Evolutionary conservation across 1,140 invertebrate species (phyloP).

Genomic region (Zophobas morio): DNA sequence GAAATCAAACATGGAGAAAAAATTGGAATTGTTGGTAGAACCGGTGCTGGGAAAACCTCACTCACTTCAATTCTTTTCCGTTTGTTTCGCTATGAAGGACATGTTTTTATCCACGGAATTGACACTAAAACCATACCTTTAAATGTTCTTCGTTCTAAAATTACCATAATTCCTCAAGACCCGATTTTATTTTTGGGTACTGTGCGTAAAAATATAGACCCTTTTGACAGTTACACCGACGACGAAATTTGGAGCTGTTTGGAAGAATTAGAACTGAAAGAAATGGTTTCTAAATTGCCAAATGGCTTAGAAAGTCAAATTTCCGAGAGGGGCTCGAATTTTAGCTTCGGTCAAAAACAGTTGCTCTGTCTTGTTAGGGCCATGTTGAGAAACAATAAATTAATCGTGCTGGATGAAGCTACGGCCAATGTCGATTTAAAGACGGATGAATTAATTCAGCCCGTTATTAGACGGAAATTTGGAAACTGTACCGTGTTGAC

Average conservation of each 20-base stretch:
- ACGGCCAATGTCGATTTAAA: too few species aligned
- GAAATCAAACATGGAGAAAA: not conserved
- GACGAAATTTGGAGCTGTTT: not conserved
- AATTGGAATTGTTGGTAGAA: not conserved
- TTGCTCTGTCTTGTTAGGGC: too few species aligned
- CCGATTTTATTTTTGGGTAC: not conserved
- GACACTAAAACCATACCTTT: not conserved
- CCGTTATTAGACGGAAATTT: too few species aligned
- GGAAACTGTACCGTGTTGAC: too few species aligned
- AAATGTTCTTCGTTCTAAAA: not conserved
- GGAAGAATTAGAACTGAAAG: not conserved
- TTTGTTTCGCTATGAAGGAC: not conserved
- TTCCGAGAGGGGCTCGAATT: not conserved
- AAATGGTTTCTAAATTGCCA: not conserved
- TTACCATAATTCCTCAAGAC: not conserved
- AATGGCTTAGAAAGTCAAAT: not conserved
- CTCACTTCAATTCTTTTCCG: not conserved
- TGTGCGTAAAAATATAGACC: not conserved
- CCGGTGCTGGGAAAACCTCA: not conserved
- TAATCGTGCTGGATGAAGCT: too few species aligned
- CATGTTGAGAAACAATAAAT: too few species aligned
- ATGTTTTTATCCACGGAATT: not conserved
- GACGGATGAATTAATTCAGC: too few species aligned
- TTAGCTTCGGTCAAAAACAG: constrained; percentile 40
- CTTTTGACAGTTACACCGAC: not conserved